Conservation (phyloP, 2,888 invertebrate species). For the Tinea semifulvella region DNA sequence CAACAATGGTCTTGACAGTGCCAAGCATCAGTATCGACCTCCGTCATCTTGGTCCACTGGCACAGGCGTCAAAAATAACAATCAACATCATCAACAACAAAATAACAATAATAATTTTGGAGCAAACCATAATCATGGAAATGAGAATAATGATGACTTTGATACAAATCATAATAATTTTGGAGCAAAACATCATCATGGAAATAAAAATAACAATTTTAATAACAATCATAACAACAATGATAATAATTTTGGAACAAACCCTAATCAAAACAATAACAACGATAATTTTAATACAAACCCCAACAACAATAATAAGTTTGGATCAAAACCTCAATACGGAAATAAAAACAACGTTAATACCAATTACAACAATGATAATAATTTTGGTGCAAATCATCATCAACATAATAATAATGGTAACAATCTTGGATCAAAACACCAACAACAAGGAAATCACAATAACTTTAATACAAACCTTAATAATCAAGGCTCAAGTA, state of each 20-base stretch:
- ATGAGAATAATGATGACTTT: too few species aligned
- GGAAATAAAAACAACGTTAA: not conserved
- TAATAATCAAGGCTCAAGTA: not conserved
- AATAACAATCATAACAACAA: not conserved
- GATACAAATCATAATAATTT: too few species aligned
- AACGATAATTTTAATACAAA: not conserved
- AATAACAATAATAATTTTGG: not conserved
- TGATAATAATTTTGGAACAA: not conserved
- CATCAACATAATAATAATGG: too few species aligned
- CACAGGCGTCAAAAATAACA: conserved; percentile 19
- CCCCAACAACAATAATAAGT: not conserved
- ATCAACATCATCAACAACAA: not conserved
- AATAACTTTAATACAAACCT: not conserved
- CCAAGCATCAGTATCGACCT: conserved; percentile 55
- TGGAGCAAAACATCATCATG: conserved; percentile 3
- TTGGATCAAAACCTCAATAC: not conserved
- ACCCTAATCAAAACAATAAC: not conserved
- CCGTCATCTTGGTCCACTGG: conserved; percentile 67
- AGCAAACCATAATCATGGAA: not conserved
- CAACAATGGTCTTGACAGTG: conserved; percentile 48
- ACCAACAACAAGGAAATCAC: too few species aligned
- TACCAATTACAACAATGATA: not conserved
- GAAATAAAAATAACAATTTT: not conserved
- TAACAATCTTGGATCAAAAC: too few species aligned
- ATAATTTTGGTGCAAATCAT: too few species aligned